phyloP scores from a whole-genome alignment of 2,888 invertebrate species.

The Catocala nupta region DNA sequence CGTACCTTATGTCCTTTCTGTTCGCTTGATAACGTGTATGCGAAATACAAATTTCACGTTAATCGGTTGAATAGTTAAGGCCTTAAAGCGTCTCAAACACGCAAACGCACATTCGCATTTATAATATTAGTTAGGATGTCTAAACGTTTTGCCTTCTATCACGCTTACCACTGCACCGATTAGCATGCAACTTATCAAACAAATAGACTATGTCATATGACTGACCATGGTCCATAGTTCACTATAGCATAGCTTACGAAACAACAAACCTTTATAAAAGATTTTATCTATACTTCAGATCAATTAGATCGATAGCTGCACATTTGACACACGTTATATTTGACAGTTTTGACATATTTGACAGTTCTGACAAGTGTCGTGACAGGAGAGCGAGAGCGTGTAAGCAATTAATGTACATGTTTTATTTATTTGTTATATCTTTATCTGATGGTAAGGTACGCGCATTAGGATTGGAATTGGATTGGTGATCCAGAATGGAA shows the following conservation, averaged over 20 bases:
- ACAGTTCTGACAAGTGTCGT: slow-evolving; percentile 52
- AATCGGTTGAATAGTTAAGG: too few relatives aligned
- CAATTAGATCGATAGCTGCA: slow-evolving; percentile 61
- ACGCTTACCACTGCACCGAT: too few relatives aligned
- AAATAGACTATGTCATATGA: too few relatives aligned
- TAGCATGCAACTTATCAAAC: too few relatives aligned
- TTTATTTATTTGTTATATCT: slow-evolving; percentile 35
- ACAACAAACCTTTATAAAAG: slow-evolving; percentile 21
- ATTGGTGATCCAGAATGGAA: slow-evolving; percentile 20
- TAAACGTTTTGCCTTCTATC: too few relatives aligned
- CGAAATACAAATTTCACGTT: too few relatives aligned
- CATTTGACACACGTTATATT: slow-evolving; percentile 50
- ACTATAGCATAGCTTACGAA: slow-evolving; percentile 21
- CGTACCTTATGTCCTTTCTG: too few relatives aligned
- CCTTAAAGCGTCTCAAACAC: too few relatives aligned
- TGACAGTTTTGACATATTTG: slow-evolving; percentile 47
- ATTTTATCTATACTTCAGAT: slow-evolving; percentile 53
- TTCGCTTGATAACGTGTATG: too few relatives aligned
- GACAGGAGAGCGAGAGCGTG: slow-evolving; percentile 48
- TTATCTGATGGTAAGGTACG: slow-evolving; percentile 33
- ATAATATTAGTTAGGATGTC: too few relatives aligned
- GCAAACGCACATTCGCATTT: too few relatives aligned
- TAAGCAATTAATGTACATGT: slow-evolving; percentile 53
- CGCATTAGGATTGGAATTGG: slow-evolving; percentile 28
- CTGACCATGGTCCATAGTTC: too few relatives aligned